A percentile compares a stretch with the other conserved stretches of the same genome.
Evolutionary conservation across 2,888 invertebrate species (phyloP).

Genomic region (Thymelicus acteon): DNA sequence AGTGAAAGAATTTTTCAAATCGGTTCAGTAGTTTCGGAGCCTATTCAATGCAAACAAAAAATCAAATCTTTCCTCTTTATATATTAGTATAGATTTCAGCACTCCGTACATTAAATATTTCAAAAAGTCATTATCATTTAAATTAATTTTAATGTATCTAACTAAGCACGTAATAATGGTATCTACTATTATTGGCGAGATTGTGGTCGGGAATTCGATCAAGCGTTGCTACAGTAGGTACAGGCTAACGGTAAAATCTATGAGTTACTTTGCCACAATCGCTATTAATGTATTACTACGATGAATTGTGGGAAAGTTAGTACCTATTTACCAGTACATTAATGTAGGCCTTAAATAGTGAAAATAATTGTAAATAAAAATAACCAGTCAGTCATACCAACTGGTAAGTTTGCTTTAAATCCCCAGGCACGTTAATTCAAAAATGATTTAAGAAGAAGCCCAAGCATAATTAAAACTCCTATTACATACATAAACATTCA

Average conservation of each 20-base stretch:
- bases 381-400: no score
- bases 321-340: not conserved
- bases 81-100: no score
- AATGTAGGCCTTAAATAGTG: not conserved
- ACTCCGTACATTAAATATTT: not conserved
- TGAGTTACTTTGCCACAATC: constrained; percentile 14
- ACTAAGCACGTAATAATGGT: constrained; percentile 24
- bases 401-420: not conserved
- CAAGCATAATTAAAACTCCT: no score
- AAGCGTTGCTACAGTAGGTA: constrained; percentile 15
- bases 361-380: not conserved
- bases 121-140: not conserved
- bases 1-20: no score
- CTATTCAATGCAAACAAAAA: no score
- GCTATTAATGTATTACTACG: constrained; percentile 1
- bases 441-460: not conserved
- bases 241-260: constrained; percentile 19
- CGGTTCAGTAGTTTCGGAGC: no score
- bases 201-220: constrained; percentile 31
- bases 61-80: no score
- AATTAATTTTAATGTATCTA: constrained; percentile 16
- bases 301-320: constrained; percentile 6
- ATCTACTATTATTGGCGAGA: constrained; percentile 19
- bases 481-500: no score
- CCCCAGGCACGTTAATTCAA: not conserved